A percentile compares a stretch with the other conserved stretches of the same genome.
Evolutionary conservation across 2,797 vertebrate genomes (phyloP).

Genomic region (Thalassophryne amazonica): DNA sequence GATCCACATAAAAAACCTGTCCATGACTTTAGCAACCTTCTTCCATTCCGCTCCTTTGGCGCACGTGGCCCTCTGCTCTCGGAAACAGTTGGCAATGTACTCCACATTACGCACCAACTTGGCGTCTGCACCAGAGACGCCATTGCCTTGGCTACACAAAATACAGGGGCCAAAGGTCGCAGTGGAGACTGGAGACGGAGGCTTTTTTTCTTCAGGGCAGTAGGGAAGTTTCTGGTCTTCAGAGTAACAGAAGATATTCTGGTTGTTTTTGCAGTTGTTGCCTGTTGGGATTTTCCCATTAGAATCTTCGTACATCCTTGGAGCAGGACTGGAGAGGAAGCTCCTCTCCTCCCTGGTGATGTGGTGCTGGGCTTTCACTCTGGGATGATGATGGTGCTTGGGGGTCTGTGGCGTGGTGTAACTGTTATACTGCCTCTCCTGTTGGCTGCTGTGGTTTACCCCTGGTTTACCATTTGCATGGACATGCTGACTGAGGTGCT

Average conservation of each 20-base stretch:
- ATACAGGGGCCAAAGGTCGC: constrained; percentile 70
- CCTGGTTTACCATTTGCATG: constrained; percentile 55
- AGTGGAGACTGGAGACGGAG: constrained; percentile 55
- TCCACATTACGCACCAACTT: constrained; percentile 86
- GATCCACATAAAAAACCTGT: constrained; percentile 98
- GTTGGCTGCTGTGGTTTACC: constrained; percentile 11
- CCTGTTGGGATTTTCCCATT: constrained; percentile 57
- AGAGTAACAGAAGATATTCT: constrained; percentile 35
- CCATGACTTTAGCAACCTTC: constrained; percentile 98
- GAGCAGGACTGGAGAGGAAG: constrained; percentile 40
- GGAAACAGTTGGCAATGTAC: constrained; percentile 91
- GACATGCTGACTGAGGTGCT: constrained; percentile 28
- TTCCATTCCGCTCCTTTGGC: constrained; percentile 96
- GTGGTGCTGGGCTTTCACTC: constrained; percentile 59
- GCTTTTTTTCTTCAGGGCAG: constrained; percentile 65
- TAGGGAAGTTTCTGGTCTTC: constrained; percentile 51
- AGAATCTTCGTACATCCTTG: constrained; percentile 52
- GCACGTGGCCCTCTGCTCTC: constrained; percentile 87
- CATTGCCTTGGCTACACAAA: constrained; percentile 57
- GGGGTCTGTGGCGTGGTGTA: constrained; percentile 54
- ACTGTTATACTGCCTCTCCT: constrained; percentile 26
- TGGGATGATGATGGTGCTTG: constrained; percentile 49
- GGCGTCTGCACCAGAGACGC: constrained; percentile 44
- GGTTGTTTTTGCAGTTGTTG: constrained; percentile 60
- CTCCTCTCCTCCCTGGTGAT: constrained; percentile 57